These are phyloP conservation scores for Aphelenchoides fujianensis DNA, from an alignment of 1,140 invertebrate species.

Conservation along the genomic window DNA sequence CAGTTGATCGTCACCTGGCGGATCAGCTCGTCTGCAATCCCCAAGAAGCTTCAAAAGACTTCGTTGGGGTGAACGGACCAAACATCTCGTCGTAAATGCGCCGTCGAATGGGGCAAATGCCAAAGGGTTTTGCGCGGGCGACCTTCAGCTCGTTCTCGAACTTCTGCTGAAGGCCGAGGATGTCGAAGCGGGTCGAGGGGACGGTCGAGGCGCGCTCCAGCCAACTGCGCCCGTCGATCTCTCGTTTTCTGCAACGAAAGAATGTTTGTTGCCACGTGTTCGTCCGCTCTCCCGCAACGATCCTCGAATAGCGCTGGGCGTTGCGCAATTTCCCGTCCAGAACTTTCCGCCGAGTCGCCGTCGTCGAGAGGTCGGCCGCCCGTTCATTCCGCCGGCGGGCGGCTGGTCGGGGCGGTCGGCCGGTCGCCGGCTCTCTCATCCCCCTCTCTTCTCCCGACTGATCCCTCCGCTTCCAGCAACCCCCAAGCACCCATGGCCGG, in stretches of 20 bases:
- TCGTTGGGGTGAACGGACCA: slow-evolving; percentile 70
- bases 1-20: slow-evolving; percentile 94
- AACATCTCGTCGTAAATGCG: slow-evolving; percentile 95
- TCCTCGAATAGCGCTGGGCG: too few species aligned
- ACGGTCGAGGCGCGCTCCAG: slow-evolving; percentile 75
- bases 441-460: too few species aligned
- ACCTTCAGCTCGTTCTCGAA: slow-evolving; percentile 85
- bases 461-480: neutral
- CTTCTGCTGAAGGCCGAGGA: slow-evolving; percentile 90
- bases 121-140: slow-evolving; percentile 86
- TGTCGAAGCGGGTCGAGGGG: slow-evolving; percentile 87
- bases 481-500: slow-evolving; percentile 65
- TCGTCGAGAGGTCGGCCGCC: too few species aligned
- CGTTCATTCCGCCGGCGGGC: too few species aligned
- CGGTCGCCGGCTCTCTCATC: too few species aligned
- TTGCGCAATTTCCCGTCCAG: too few species aligned
- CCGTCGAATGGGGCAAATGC: slow-evolving; percentile 87
- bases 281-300: too few species aligned
- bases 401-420: too few species aligned
- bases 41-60: neutral
- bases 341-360: too few species aligned
- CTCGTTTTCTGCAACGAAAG: slow-evolving; percentile 37
- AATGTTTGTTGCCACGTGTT: too few species aligned
- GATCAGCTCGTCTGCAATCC: slow-evolving; percentile 78
- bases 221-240: slow-evolving; percentile 27